These are phyloP conservation scores for Epicauta chinensis DNA, from an alignment of 1,140 invertebrate genomes.

Conservation along the genomic window DNA sequence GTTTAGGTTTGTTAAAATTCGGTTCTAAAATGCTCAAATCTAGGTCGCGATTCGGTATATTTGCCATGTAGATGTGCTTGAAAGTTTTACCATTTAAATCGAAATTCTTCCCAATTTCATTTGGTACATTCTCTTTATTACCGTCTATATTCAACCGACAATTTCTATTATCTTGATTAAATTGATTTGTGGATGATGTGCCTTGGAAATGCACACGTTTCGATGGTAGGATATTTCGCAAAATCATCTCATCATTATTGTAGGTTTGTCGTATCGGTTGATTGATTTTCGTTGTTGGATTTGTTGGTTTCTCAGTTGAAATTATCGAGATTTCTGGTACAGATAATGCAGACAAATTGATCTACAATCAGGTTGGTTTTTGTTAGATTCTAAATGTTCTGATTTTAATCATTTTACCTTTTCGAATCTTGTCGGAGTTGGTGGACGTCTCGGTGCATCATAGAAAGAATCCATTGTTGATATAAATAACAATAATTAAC, in stretches of 20 bases:
- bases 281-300: too few relatives aligned
- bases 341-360: conserved; percentile 19
- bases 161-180: too few relatives aligned
- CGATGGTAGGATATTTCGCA: conserved; percentile 28
- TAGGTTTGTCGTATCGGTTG: conserved; percentile 7
- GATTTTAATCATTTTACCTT: conserved; percentile 24
- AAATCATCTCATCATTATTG: conserved; percentile 18
- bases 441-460: conserved; percentile 32
- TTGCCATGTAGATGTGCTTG: conserved; percentile 38
- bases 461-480: conserved; percentile 38
- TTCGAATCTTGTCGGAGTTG: conserved; percentile 23
- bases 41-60: conserved; percentile 37
- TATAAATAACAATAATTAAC: too few relatives aligned
- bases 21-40: conserved; percentile 39
- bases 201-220: conserved; percentile 15
- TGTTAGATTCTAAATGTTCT: conserved; percentile 8
- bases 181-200: too few relatives aligned
- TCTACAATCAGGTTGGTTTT: conserved; percentile 20
- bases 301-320: background rate
- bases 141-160: conserved; percentile 2
- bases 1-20: background rate
- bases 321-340: conserved; percentile 38
- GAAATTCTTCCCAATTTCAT: background rate
- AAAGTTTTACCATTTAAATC: conserved; percentile 20
- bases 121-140: conserved; percentile 4